phyloP scores from a whole-genome alignment of 1,140 invertebrate species.

The Agrypnia vestita region DNA sequence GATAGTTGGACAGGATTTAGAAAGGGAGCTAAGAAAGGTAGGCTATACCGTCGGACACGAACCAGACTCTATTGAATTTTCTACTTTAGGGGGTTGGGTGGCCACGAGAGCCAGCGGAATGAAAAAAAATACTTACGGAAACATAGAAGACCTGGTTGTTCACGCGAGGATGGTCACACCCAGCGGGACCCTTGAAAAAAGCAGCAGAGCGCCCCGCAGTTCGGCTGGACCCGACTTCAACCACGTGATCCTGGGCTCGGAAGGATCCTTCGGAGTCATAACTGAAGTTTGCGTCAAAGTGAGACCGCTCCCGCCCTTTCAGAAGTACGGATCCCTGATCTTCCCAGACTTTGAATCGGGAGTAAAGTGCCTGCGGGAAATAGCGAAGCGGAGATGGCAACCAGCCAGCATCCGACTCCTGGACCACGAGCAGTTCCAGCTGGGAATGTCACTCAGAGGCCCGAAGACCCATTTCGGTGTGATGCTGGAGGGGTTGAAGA shows the following conservation, averaged over 20 bases:
- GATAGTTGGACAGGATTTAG: conserved; percentile 95
- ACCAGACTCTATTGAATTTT: conserved; percentile 98
- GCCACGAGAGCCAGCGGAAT: conserved; percentile 98
- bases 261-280: conserved; percentile 95
- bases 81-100: conserved; percentile 97
- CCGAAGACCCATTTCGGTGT: conserved; percentile 65
- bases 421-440: conserved; percentile 97
- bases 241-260: conserved; percentile 96
- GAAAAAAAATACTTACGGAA: conserved; percentile 99
- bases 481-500: conserved; percentile 88
- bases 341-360: conserved; percentile 95
- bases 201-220: conserved; percentile 84
- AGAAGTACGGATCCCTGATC: conserved; percentile 93
- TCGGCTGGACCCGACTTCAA: conserved; percentile 97
- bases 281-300: conserved; percentile 96
- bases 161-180: conserved; percentile 92
- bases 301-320: conserved; percentile 87
- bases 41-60: conserved; percentile 93
- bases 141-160: conserved; percentile 96
- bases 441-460: conserved; percentile 91
- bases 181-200: conserved; percentile 82
- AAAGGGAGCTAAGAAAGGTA: conserved; percentile 80
- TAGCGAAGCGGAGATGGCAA: conserved; percentile 85
- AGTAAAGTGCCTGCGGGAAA: conserved; percentile 89
- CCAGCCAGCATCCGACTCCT: conserved; percentile 95